A percentile compares a stretch with the other conserved stretches of the same genome.
Evolutionary conservation across 2,113 vertebrate species (phyloP).

Genomic region (Lucifuga dentata): DNA sequence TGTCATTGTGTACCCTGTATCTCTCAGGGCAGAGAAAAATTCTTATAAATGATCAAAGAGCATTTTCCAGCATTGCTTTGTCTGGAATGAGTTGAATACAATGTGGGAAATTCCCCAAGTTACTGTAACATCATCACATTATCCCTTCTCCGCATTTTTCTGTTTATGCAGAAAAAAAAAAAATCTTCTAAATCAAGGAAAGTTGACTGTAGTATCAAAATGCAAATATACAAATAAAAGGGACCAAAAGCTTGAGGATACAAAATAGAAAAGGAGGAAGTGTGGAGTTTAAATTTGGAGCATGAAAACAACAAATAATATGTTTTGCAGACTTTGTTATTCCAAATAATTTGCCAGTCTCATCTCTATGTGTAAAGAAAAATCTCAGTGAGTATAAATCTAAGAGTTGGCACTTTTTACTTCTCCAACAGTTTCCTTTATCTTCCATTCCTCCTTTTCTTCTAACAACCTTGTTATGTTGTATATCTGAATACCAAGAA

Average conservation of each 20-base stretch:
- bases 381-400: slow-evolving; percentile 2
- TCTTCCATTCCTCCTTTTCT: not conserved
- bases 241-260: slow-evolving; percentile 4
- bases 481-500: not conserved
- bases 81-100: slow-evolving; percentile 7
- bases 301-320: slow-evolving; percentile 12
- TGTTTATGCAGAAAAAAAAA: slow-evolving; percentile 9
- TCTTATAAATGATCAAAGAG: slow-evolving; percentile 14
- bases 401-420: not conserved
- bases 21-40: slow-evolving; percentile 40
- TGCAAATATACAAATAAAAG: slow-evolving; percentile 16
- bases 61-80: slow-evolving; percentile 9
- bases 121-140: not conserved
- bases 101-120: not conserved
- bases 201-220: not conserved
- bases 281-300: slow-evolving; percentile 8
- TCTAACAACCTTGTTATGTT: no score
- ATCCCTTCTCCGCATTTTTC: not conserved
- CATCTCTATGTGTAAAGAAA: not conserved
- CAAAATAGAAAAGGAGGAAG: slow-evolving; percentile 1
- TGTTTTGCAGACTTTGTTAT: slow-evolving; percentile 4
- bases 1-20: slow-evolving; percentile 42
- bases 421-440: not conserved
- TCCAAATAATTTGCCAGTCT: no score
- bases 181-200: not conserved